These are phyloP conservation scores for Sminthurides aquaticus DNA, from an alignment of 2,888 invertebrate genomes.

Conservation along the genomic window DNA sequence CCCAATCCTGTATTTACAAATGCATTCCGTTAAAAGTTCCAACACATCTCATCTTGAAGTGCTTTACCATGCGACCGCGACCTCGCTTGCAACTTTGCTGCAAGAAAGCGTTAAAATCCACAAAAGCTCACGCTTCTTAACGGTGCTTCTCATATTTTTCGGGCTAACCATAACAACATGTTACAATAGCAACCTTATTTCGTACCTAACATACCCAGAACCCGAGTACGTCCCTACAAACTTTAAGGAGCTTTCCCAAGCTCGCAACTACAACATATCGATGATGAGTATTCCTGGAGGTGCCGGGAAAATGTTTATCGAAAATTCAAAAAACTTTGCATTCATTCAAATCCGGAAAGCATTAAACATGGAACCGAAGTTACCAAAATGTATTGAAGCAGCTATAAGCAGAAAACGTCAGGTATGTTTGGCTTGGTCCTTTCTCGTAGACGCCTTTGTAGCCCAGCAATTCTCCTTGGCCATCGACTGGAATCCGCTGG, in stretches of 20 bases:
- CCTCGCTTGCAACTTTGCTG: neutral
- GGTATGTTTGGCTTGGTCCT: neutral
- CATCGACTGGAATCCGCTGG: neutral
- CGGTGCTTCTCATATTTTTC: conserved; percentile 5
- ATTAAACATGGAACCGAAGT: neutral
- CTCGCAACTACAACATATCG: neutral
- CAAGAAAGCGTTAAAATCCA: neutral
- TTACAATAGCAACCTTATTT: conserved; percentile 13
- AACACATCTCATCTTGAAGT: neutral
- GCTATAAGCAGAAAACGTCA: neutral
- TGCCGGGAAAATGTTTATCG: neutral
- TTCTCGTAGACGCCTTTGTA: neutral
- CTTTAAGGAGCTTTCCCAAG: neutral
- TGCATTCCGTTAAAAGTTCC: neutral
- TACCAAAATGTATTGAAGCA: neutral
- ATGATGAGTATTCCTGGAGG: neutral
- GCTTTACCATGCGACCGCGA: neutral
- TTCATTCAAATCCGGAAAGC: neutral
- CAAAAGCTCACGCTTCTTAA: neutral
- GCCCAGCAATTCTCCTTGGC: neutral
- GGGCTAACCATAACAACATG: neutral
- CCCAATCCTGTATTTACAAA: neutral
- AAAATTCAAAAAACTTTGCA: neutral
- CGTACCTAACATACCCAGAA: conserved; percentile 11
- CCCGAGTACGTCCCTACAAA: neutral